A percentile compares a stretch with the other conserved stretches of the same genome.
Conservation (phyloP, 2,113 vertebrate species). For the Isurus oxyrinchus region DNA sequence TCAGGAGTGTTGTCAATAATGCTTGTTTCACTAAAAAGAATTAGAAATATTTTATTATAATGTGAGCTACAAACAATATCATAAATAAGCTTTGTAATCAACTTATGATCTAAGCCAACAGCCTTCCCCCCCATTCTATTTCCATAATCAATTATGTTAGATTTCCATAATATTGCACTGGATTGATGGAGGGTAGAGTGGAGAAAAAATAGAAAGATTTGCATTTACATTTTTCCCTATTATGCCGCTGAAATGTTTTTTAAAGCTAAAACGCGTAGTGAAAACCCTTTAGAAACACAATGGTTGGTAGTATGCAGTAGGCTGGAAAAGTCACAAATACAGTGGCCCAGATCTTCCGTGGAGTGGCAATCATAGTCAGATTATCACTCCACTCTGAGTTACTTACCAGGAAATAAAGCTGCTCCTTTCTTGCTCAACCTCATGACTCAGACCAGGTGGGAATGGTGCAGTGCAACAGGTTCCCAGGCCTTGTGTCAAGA, state of each 20-base stretch:
- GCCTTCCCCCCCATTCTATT: background rate
- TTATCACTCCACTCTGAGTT: too few relatives aligned
- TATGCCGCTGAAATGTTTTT: background rate
- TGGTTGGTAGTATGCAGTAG: background rate
- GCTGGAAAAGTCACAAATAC: background rate
- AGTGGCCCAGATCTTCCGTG: background rate
- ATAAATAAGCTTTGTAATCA: background rate
- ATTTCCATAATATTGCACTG: background rate
- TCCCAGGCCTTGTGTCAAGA: too few relatives aligned
- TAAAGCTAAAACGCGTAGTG: background rate
- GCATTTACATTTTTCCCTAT: background rate
- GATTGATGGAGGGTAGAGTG: background rate
- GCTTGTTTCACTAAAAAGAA: background rate
- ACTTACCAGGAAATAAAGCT: too few relatives aligned
- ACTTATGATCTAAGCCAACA: background rate
- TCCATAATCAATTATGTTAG: background rate
- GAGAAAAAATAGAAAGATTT: background rate
- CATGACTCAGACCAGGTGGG: too few relatives aligned
- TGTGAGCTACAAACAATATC: background rate
- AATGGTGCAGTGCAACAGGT: too few relatives aligned
- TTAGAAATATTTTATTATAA: background rate
- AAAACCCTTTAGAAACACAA: background rate
- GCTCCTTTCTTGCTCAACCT: too few relatives aligned
- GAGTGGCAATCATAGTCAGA: too few relatives aligned
- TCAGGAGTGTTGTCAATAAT: background rate